Evolutionary conservation across 1,140 invertebrate species (phyloP).

Genomic region (Papilio machaon): DNA sequence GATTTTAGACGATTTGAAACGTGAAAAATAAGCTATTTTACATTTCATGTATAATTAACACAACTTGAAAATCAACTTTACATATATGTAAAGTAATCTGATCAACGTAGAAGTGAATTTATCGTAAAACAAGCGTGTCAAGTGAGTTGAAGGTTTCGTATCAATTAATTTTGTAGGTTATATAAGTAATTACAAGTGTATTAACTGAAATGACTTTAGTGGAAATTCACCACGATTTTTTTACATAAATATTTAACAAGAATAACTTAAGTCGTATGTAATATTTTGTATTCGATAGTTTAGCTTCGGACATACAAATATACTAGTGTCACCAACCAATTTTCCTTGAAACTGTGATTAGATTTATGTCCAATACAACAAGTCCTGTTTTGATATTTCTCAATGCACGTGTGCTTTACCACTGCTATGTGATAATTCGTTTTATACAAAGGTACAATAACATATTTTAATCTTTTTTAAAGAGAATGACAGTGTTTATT

Average conservation of each 20-base stretch:
- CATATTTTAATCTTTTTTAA: not conserved
- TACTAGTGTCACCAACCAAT: not conserved
- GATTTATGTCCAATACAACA: not conserved
- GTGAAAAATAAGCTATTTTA: slow-evolving; percentile 5
- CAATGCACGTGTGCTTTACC: not conserved
- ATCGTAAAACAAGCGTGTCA: slow-evolving; percentile 4
- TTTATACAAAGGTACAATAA: not conserved
- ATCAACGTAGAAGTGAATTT: slow-evolving; percentile 1
- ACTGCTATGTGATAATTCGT: not conserved
- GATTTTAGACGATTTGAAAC: not conserved
- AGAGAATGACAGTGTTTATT: not conserved
- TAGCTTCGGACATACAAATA: not conserved
- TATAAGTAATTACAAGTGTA: not conserved
- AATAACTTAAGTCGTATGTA: not conserved
- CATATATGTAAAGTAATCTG: slow-evolving; percentile 30
- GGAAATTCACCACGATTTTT: not conserved
- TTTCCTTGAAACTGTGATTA: slow-evolving; percentile 1
- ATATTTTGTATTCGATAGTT: not conserved
- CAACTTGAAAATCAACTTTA: not conserved
- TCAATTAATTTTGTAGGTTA: slow-evolving; percentile 18
- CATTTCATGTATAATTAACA: slow-evolving; percentile 17
- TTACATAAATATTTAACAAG: too few species aligned
- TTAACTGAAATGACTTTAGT: not conserved
- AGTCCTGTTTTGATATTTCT: not conserved
- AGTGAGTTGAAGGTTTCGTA: slow-evolving; percentile 12